Percentiles rank a stretch among this genome's conserved stretches.
phyloP scores from a whole-genome alignment of 2,113 vertebrate species.

The Sisor rabdophorus region DNA sequence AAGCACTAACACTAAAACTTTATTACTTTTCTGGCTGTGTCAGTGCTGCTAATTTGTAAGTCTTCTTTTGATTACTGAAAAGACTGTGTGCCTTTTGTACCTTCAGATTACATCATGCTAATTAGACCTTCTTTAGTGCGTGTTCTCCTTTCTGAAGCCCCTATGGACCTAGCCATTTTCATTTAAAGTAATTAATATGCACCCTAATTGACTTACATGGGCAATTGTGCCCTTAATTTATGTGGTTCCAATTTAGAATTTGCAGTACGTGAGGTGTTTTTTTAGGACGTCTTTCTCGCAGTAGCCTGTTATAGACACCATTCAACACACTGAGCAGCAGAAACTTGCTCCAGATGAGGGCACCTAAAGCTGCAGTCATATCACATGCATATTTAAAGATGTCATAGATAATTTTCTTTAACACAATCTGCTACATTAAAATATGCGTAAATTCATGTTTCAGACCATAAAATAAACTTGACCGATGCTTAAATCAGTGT shows the following conservation, averaged over 20 bases:
- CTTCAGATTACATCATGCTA: slow-evolving; percentile 41
- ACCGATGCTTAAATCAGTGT: not conserved
- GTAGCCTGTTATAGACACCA: not conserved
- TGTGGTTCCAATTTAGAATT: slow-evolving; percentile 27
- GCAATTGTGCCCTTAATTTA: slow-evolving; percentile 41
- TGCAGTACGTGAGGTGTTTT: slow-evolving; percentile 26
- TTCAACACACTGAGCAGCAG: not conserved
- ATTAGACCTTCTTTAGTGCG: slow-evolving; percentile 38
- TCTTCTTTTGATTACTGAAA: slow-evolving; percentile 27
- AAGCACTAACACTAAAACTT: slow-evolving; percentile 37
- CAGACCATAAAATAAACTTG: not conserved
- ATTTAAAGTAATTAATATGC: slow-evolving; percentile 44
- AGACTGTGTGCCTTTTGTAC: slow-evolving; percentile 26
- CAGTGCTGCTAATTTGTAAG: slow-evolving; percentile 25
- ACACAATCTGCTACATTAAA: not conserved
- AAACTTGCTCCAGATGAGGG: not conserved
- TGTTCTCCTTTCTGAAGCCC: slow-evolving; percentile 29
- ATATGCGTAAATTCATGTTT: not conserved
- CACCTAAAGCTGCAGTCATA: not conserved
- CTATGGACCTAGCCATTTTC: slow-evolving; percentile 32
- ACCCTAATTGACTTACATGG: slow-evolving; percentile 45
- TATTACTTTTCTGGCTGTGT: slow-evolving; percentile 26
- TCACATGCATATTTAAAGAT: not conserved
- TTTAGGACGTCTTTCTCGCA: not conserved
- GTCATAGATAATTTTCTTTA: not conserved